Evolutionary conservation across 2,888 invertebrate genomes (phyloP).

Genomic region (Prenolepis imparis): DNA sequence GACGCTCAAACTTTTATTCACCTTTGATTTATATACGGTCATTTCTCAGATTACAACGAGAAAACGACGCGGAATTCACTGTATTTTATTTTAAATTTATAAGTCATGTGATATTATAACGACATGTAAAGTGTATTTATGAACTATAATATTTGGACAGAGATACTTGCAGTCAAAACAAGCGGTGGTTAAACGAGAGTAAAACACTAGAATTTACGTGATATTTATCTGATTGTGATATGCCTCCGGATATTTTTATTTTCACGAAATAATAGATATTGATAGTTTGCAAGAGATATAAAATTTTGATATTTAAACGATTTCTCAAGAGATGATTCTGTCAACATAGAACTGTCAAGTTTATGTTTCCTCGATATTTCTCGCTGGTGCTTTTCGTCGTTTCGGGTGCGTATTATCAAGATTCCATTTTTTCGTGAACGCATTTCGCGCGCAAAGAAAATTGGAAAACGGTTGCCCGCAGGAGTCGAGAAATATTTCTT

Average conservation of each 20-base stretch:
- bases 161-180: background rate
- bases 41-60: background rate
- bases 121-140: constrained; percentile 7
- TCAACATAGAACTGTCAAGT: background rate
- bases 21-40: constrained; percentile 25
- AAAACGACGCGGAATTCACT: background rate
- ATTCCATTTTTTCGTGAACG: constrained; percentile 19
- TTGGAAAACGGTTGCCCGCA: constrained; percentile 46
- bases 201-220: background rate
- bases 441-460: constrained; percentile 30
- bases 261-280: background rate
- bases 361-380: constrained; percentile 22
- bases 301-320: constrained; percentile 13
- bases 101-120: background rate
- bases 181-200: background rate
- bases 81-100: constrained; percentile 11
- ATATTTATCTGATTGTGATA: background rate
- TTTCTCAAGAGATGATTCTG: constrained; percentile 9
- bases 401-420: background rate
- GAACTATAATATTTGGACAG: background rate
- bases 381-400: background rate
- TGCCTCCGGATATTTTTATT: background rate
- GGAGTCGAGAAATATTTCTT: constrained; percentile 34
- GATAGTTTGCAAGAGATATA: constrained; percentile 1
- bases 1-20: constrained; percentile 62